Conservation (phyloP, 1,140 invertebrate species). For the Pogonomyrmex californicus region DNA sequence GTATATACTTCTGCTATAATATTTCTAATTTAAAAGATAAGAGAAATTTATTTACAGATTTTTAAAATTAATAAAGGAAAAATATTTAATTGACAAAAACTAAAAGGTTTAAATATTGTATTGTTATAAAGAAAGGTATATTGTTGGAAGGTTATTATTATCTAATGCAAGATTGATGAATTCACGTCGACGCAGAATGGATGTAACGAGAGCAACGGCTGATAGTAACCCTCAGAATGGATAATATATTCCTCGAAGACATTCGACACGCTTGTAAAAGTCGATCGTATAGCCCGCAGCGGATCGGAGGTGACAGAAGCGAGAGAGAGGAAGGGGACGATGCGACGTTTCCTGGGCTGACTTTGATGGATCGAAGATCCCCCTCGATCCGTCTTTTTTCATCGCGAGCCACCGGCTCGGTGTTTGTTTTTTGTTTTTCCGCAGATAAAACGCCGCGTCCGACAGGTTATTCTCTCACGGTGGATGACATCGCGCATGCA, state of each 20-base stretch:
- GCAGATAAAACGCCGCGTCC: constrained; percentile 73
- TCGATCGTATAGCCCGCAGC: constrained; percentile 26
- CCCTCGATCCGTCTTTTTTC: constrained; percentile 70
- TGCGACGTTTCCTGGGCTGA: constrained; percentile 69
- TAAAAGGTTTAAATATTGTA: neutral
- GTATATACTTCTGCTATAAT: neutral
- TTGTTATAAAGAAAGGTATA: no score
- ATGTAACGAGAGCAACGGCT: constrained; percentile 32
- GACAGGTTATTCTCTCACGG: constrained; percentile 81
- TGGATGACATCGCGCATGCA: constrained; percentile 65
- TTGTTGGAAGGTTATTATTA: neutral
- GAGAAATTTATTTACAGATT: neutral
- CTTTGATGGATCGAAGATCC: constrained; percentile 79
- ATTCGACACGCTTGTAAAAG: constrained; percentile 79
- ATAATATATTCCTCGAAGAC: constrained; percentile 74
- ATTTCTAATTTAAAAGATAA: constrained; percentile 8
- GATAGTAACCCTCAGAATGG: constrained; percentile 17
- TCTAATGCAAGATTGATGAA: neutral
- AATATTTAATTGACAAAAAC: neutral
- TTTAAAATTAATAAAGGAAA: neutral
- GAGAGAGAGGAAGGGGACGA: constrained; percentile 48
- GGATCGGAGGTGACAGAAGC: constrained; percentile 37
- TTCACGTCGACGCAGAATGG: constrained; percentile 1
- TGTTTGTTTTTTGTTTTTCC: constrained; percentile 77
- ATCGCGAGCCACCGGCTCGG: constrained; percentile 37